A percentile compares a stretch with the other conserved stretches of the same genome.
phyloP scores from a whole-genome alignment of 30 jellyfish, hydroid and myxozoan species.

The Aurelia aurita region DNA sequence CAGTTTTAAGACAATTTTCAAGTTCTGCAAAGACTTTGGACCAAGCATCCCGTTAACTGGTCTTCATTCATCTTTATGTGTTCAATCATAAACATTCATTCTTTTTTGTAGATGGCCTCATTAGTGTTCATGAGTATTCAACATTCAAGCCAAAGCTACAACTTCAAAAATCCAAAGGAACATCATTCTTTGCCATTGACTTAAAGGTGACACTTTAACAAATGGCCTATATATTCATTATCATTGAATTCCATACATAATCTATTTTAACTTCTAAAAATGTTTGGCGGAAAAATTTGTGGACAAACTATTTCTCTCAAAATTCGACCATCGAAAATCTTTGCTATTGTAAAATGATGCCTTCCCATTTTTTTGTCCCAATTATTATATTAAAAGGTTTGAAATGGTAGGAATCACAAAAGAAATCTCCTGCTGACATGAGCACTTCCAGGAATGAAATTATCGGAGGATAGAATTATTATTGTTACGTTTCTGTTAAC shows the following conservation, averaged over 20 bases:
- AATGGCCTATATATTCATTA: not conserved
- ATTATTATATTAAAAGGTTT: too few species aligned
- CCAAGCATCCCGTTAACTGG: not conserved
- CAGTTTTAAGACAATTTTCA: too few species aligned
- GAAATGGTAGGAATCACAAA: too few species aligned
- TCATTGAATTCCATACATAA: not conserved
- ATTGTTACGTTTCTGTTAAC: too few species aligned
- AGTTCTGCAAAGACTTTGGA: not conserved
- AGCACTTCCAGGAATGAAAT: too few species aligned
- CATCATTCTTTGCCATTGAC: conserved; percentile 76
- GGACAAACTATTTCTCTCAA: too few species aligned
- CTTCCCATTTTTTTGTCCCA: too few species aligned
- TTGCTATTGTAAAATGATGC: too few species aligned
- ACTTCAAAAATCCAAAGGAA: conserved; percentile 81
- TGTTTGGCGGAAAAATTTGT: too few species aligned
- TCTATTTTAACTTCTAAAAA: not conserved
- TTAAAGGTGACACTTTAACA: conserved; percentile 27
- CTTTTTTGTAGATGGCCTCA: conserved; percentile 66
- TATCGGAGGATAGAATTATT: too few species aligned
- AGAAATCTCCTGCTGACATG: too few species aligned
- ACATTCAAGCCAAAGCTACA: conserved; percentile 49
- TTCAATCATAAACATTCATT: not conserved
- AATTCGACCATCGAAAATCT: too few species aligned
- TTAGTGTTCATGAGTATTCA: conserved; percentile 85
- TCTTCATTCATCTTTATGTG: not conserved